Evolutionary conservation across 1,140 invertebrate genomes (phyloP).

Genomic region (Berghia stephanieae): DNA sequence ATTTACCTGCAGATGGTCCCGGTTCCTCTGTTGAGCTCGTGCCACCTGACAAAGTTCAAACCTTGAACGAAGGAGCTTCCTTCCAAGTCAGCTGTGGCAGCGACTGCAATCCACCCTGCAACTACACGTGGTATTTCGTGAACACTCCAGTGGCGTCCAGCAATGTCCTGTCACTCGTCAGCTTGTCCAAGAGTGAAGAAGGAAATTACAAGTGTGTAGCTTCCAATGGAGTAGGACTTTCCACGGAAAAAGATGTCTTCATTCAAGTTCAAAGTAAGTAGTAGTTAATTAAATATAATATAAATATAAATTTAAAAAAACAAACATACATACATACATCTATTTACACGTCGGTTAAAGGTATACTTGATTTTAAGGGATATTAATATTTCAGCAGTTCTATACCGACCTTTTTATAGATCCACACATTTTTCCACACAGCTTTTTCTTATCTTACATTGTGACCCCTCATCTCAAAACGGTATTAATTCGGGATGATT

Average conservation of each 20-base stretch:
- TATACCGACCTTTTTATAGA: too few species aligned
- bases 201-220: slow-evolving; percentile 32
- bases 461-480: too few species aligned
- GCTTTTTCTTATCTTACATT: too few species aligned
- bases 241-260: slow-evolving; percentile 6
- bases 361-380: too few species aligned
- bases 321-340: too few species aligned
- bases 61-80: slow-evolving; percentile 31
- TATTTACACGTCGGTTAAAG: too few species aligned
- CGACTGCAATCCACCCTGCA: slow-evolving; percentile 28
- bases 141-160: neutral
- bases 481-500: too few species aligned
- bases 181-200: slow-evolving; percentile 19
- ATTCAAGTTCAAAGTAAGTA: neutral
- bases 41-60: neutral
- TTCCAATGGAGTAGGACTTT: slow-evolving; percentile 19
- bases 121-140: slow-evolving; percentile 25
- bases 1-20: slow-evolving; percentile 22
- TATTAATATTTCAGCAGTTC: too few species aligned
- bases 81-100: slow-evolving; percentile 25
- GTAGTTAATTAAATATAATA: too few species aligned
- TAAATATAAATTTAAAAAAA: too few species aligned
- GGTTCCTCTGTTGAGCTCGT: slow-evolving; percentile 12
- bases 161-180: slow-evolving; percentile 30
- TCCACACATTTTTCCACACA: too few species aligned